Percentiles rank a stretch among this genome's conserved stretches.
Evolutionary conservation across 1,140 invertebrate species (phyloP).

Genomic region (Cardiocondyla obscurior): DNA sequence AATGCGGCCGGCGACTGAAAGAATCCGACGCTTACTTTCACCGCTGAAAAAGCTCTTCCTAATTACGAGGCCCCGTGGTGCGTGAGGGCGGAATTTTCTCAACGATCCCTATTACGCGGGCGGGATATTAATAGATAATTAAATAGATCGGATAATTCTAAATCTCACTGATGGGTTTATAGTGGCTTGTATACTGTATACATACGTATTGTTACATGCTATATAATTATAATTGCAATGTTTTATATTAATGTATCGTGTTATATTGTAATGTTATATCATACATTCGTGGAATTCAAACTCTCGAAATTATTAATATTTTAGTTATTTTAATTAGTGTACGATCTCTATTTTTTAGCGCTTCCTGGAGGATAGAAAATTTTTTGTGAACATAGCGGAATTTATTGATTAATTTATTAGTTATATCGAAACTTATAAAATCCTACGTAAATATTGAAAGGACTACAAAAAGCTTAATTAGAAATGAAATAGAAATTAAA

Average conservation of each 20-base stretch:
- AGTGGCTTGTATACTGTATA: not conserved
- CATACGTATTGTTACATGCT: not conserved
- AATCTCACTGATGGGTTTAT: not conserved
- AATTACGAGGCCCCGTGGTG: not conserved
- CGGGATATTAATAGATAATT: not conserved
- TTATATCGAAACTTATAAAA: not conserved
- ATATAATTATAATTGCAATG: not conserved
- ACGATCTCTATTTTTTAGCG: not conserved
- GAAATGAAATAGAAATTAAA: not conserved
- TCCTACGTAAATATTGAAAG: not conserved
- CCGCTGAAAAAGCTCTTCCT: not conserved
- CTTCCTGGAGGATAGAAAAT: not conserved
- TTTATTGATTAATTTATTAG: not conserved
- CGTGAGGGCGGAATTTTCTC: not conserved
- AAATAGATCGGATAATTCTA: not conserved
- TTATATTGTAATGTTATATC: not conserved
- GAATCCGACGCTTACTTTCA: slow-evolving; percentile 45
- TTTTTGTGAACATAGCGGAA: not conserved
- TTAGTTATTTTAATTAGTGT: not conserved
- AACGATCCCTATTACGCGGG: not conserved
- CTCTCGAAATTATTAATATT: not conserved
- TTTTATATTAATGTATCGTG: not conserved
- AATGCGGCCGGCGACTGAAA: slow-evolving; percentile 8
- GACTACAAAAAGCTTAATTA: not conserved
- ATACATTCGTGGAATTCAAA: not conserved